Conservation (phyloP, 2,888 invertebrate species). For the Morpho deidamia region DNA sequence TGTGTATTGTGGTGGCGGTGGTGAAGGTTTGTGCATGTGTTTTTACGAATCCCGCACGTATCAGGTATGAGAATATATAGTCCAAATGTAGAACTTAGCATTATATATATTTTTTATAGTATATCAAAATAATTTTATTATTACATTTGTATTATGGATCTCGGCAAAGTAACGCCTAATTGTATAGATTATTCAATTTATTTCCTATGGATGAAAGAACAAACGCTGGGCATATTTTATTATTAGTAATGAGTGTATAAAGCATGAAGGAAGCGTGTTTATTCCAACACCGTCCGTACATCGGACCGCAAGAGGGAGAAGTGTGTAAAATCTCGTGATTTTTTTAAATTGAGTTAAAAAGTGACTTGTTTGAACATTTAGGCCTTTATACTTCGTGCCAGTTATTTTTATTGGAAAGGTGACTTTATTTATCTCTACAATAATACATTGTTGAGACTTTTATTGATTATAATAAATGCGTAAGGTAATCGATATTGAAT, state of each 20-base stretch:
- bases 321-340: conserved; percentile 27
- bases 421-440: conserved; percentile 21
- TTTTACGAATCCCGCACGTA: too few relatives aligned
- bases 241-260: not conserved
- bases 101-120: too few relatives aligned
- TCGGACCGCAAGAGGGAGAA: conserved; percentile 28
- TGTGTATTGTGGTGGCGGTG: too few relatives aligned
- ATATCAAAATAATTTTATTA: too few relatives aligned
- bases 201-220: not conserved
- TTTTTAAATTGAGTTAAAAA: conserved; percentile 4
- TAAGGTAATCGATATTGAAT: not conserved
- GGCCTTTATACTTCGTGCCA: conserved; percentile 17
- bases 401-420: conserved; percentile 23
- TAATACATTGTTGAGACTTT: not conserved
- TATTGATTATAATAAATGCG: conserved; percentile 14
- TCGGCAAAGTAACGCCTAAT: too few relatives aligned
- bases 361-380: conserved; percentile 16
- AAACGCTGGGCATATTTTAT: not conserved
- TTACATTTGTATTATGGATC: too few relatives aligned
- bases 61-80: too few relatives aligned
- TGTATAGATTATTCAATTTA: too few relatives aligned
- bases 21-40: too few relatives aligned
- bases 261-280: conserved; percentile 61
- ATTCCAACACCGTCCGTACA: conserved; percentile 42
- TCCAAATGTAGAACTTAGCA: too few relatives aligned